A percentile compares a stretch with the other conserved stretches of the same genome.
Conservation (phyloP, 2,113 vertebrate species). For the Ptychochromis oligacanthus region DNA sequence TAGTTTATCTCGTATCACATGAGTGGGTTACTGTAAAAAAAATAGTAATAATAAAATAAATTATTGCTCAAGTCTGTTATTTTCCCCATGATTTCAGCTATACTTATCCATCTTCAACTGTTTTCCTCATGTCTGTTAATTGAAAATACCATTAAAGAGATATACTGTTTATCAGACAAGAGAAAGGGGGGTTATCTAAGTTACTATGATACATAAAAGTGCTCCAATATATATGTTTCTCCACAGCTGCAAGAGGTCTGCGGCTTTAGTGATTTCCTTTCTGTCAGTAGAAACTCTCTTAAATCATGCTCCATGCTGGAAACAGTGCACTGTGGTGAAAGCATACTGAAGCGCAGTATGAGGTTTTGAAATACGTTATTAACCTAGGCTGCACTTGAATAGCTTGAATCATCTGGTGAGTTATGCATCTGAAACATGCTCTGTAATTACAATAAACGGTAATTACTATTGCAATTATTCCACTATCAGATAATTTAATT, state of each 20-base stretch:
- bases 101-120: not conserved
- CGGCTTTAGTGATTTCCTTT: not conserved
- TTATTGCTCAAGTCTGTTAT: not conserved
- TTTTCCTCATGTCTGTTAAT: conserved; percentile 11
- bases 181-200: not conserved
- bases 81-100: not conserved
- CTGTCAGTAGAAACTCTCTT: not conserved
- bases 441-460: conserved; percentile 41
- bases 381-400: not conserved
- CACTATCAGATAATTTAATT: conserved; percentile 28
- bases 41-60: not conserved
- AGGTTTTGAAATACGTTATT: conserved; percentile 15
- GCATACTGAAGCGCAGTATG: not conserved
- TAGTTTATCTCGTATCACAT: conserved; percentile 48
- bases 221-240: not conserved
- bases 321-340: not conserved
- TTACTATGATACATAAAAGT: not conserved
- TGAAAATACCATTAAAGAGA: conserved; percentile 7
- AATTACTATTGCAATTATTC: conserved; percentile 45
- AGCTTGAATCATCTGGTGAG: not conserved
- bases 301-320: not conserved
- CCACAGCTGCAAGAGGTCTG: conserved; percentile 6
- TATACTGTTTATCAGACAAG: not conserved
- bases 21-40: conserved; percentile 28
- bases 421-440: conserved; percentile 26